Base-by-base conservation (phyloP, 2,113 vertebrate species). In the Sitta europaea region DNA sequence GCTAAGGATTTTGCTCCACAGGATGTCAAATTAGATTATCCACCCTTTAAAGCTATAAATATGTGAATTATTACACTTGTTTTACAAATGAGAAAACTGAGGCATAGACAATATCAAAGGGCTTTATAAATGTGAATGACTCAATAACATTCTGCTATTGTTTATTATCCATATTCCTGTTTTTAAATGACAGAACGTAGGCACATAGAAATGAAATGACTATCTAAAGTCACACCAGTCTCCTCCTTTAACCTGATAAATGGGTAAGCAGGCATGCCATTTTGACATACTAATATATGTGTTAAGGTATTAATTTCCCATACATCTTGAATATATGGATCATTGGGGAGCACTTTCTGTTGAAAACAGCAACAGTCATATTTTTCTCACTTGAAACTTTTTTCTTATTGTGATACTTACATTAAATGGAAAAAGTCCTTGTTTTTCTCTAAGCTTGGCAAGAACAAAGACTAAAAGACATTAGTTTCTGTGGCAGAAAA, bases 61-160 rank as follows among this genome's bases (percentile, higher is more conserved):
- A 96, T 22, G 53, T 86, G 95, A 94, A 96, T 96, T 94, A 97
- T 97, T 96, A 88, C 88, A 91, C 93, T 92, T 94, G 82, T 95
- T 95, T 96, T 95, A 97, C 88, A 95, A 95, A 94, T 96, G 96
- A 93, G 93, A 97, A 97, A 94, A 95, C 92, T 84, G 86, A 95
- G 95, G 90, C 85, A 95, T 83, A 95, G 95, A 94, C 88, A 92
- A 86, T 92, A 95, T 94, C 79, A 86, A 95, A 96, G 83, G 90
- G 76, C 88, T 95, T 94, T 96, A 80, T 74, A 97, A 96, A 97
- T 88, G 96, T 80, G 95, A 97, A 90, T 23, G 36, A 96, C 94
- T 97, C 94, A 93, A 92, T 96, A 97, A 88, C 88, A 93, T 86
- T 96, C 82, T 94, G 93, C 94, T 86, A 93, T 94, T 96, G 96